Conservation (phyloP, 1,140 invertebrate species). For the Drosophila suzukii region DNA sequence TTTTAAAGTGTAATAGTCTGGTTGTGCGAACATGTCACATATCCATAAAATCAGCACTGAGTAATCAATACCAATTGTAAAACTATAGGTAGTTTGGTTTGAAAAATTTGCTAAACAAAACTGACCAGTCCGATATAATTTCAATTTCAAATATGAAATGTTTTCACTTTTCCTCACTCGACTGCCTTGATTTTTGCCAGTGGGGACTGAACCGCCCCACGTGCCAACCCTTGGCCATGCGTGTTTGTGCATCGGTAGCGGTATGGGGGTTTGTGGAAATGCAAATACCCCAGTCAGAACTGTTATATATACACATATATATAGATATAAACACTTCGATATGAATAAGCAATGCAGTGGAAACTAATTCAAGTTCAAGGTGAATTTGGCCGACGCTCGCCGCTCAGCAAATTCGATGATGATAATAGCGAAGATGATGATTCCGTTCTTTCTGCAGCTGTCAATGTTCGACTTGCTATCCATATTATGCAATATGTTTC, state of each 20-base stretch:
- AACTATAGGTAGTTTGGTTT: background rate
- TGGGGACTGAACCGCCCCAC: conserved; percentile 15
- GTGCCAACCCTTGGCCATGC: conserved; percentile 37
- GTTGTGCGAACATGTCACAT: background rate
- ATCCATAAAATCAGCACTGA: background rate
- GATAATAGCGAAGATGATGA: conserved; percentile 31
- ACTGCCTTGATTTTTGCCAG: conserved; percentile 15
- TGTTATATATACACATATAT: conserved; percentile 1
- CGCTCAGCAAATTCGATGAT: conserved; percentile 19
- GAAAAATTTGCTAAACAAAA: conserved; percentile 9
- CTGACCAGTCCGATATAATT: conserved; percentile 17
- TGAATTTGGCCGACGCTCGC: conserved; percentile 23
- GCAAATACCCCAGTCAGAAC: conserved; percentile 14
- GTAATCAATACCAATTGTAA: background rate
- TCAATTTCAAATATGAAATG: conserved; percentile 18
- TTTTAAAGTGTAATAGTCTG: background rate
- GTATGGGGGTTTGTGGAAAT: conserved; percentile 26
- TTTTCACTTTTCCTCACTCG: conserved; percentile 35
- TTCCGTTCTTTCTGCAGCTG: conserved; percentile 28
- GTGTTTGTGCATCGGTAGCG: conserved; percentile 20
- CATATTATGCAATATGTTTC: conserved; percentile 58
- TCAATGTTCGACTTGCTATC: conserved; percentile 32
- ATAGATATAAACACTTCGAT: conserved; percentile 61
- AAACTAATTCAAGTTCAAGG: conserved; percentile 79
- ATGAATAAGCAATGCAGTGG: conserved; percentile 59